Percentiles rank a stretch among this genome's conserved stretches.
These are phyloP conservation scores for Albula goreensis DNA, from an alignment of 2,113 vertebrate genomes.

Conservation along the genomic window DNA sequence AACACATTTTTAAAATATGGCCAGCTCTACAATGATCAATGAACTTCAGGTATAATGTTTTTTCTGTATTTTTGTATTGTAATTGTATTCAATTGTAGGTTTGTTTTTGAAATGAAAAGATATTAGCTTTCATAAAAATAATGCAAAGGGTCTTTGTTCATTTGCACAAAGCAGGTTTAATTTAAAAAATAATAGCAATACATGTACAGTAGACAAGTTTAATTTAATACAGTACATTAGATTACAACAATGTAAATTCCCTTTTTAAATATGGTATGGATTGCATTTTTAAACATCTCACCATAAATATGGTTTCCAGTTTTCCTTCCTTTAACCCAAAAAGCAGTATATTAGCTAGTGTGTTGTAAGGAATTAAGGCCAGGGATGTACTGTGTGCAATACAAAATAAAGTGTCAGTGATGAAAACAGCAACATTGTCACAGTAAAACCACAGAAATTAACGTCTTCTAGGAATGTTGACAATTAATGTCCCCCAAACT, in stretches of 20 bases:
- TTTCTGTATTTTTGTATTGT: not conserved
- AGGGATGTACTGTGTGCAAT: conserved; percentile 42
- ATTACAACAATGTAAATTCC: conserved; percentile 58
- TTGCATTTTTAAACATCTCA: conserved; percentile 33
- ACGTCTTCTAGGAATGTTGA: not conserved
- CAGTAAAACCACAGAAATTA: not conserved
- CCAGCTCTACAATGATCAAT: too few relatives aligned
- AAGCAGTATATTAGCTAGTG: conserved; percentile 1
- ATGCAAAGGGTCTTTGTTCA: conserved; percentile 15
- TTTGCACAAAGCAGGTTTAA: conserved; percentile 67
- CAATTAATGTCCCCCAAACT: not conserved
- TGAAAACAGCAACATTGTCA: not conserved
- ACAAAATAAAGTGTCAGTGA: conserved; percentile 13
- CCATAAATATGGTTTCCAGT: conserved; percentile 37
- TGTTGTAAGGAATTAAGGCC: conserved; percentile 37
- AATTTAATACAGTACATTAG: conserved; percentile 60
- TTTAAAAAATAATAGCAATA: conserved; percentile 64
- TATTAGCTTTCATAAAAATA: not conserved
- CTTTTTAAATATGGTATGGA: conserved; percentile 59
- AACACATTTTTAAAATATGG: too few relatives aligned
- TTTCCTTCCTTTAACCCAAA: conserved; percentile 23
- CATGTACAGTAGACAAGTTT: conserved; percentile 58
- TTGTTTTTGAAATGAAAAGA: not conserved
- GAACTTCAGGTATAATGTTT: not conserved
- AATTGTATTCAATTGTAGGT: not conserved